These are phyloP conservation scores for Plagodis pulveraria DNA, from an alignment of 2,888 invertebrate species.

Conservation along the genomic window DNA sequence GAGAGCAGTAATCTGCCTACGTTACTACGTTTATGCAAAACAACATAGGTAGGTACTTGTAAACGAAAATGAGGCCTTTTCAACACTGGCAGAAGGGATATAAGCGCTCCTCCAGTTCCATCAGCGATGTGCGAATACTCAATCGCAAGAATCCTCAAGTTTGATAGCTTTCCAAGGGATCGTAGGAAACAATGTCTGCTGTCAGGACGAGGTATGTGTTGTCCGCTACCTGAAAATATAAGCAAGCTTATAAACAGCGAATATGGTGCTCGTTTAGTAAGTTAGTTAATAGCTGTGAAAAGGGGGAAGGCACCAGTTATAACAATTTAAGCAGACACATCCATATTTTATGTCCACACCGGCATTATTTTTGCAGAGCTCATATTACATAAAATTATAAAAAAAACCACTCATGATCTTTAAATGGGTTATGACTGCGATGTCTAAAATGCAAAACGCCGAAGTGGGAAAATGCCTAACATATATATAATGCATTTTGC, in stretches of 20 bases:
- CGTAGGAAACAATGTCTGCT: constrained; percentile 63
- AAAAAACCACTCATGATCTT: too few species aligned
- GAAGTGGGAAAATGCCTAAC: too few species aligned
- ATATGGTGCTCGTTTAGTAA: too few species aligned
- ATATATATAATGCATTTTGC: too few species aligned
- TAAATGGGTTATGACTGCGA: too few species aligned
- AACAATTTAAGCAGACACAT: too few species aligned
- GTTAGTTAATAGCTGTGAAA: too few species aligned
- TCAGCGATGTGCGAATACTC: constrained; percentile 74
- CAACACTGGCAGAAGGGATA: constrained; percentile 62
- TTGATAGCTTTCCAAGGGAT: constrained; percentile 57
- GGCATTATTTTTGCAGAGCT: too few species aligned
- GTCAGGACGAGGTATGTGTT: constrained; percentile 61
- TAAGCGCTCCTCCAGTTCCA: constrained; percentile 60
- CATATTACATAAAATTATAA: too few species aligned
- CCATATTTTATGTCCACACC: too few species aligned
- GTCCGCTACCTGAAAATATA: constrained; percentile 61
- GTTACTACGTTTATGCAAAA: not conserved
- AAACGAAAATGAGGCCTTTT: constrained; percentile 66
- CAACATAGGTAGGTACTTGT: constrained; percentile 62
- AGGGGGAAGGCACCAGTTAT: too few species aligned
- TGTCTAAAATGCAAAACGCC: too few species aligned
- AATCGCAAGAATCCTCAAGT: constrained; percentile 65
- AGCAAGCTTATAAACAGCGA: not conserved
- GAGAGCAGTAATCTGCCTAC: not conserved